Percentiles rank a stretch among this genome's conserved stretches.
phyloP scores from a whole-genome alignment of 2,797 vertebrate species.

The Lithobates sylvaticus region DNA sequence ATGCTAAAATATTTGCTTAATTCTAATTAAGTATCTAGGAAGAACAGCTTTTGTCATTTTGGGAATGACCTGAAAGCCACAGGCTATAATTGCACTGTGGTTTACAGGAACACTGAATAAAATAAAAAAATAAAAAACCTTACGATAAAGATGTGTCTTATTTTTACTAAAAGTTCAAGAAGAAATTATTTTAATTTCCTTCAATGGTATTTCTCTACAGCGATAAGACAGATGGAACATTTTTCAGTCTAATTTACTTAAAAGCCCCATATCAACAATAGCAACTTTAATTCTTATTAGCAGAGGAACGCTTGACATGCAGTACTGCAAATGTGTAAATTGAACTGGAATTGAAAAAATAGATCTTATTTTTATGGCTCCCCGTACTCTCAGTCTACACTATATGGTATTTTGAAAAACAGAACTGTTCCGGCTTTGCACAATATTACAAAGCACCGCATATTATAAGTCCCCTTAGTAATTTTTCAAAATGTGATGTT shows the following conservation, averaged over 20 bases:
- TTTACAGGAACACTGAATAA: neutral
- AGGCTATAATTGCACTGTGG: neutral
- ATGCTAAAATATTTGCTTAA: neutral
- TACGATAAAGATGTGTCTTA: neutral
- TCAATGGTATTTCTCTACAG: constrained; percentile 9
- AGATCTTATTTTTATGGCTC: constrained; percentile 57
- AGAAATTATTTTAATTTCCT: constrained; percentile 32
- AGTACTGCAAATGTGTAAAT: constrained; percentile 54
- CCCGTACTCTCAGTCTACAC: constrained; percentile 24
- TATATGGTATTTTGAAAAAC: constrained; percentile 36
- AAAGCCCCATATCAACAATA: constrained; percentile 45
- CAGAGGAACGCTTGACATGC: constrained; percentile 54
- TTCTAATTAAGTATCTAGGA: neutral
- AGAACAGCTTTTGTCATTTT: neutral
- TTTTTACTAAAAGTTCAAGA: neutral
- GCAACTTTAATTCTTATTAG: constrained; percentile 57
- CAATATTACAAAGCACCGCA: constrained; percentile 12
- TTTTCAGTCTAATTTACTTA: constrained; percentile 48
- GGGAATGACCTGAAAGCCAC: neutral
- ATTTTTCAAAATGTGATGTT: constrained; percentile 28
- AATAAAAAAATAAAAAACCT: neutral
- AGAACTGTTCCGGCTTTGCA: constrained; percentile 26
- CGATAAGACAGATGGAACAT: constrained; percentile 34
- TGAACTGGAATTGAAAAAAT: constrained; percentile 50
- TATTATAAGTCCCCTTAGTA: constrained; percentile 18